Percentiles rank a stretch among this genome's conserved stretches.
phyloP scores from a whole-genome alignment of 2,113 vertebrate species.

The Connochaetes taurinus region DNA sequence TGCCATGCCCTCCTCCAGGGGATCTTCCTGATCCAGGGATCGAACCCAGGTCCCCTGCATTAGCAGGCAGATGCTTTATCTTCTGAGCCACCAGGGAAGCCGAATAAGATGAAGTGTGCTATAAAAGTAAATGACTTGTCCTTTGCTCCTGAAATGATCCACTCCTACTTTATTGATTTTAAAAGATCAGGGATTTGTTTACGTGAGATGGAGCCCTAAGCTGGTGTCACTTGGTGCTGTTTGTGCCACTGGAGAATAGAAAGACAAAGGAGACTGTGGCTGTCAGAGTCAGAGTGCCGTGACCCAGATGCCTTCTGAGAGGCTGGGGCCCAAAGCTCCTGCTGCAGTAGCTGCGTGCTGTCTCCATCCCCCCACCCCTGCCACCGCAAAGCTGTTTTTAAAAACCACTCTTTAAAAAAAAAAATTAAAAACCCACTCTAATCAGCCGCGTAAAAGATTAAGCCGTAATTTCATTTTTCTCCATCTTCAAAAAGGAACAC shows the following conservation, averaged over 20 bases:
- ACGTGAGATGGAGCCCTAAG: background rate
- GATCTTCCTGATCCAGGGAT: background rate
- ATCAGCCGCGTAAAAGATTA: background rate
- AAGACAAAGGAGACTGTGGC: background rate
- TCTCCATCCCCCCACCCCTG: background rate
- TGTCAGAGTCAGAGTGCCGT: background rate
- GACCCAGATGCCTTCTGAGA: too few species aligned
- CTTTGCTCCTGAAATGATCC: background rate
- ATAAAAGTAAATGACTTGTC: background rate
- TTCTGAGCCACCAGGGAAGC: background rate
- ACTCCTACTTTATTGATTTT: background rate
- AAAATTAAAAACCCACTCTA: background rate
- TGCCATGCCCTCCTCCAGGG: background rate
- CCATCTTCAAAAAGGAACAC: background rate
- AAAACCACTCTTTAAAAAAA: background rate
- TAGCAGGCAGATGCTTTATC: background rate
- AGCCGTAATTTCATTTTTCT: background rate
- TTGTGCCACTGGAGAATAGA: background rate
- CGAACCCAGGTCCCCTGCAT: background rate
- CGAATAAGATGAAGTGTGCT: background rate
- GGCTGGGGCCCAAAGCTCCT: background rate
- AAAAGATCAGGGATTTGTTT: background rate
- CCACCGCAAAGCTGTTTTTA: background rate
- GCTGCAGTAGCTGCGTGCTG: background rate
- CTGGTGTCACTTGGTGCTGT: accelerated